Percentiles rank a stretch among this genome's conserved stretches.
Conservation (phyloP, 2,797 vertebrate genomes). For the Thaleichthys pacificus region DNA sequence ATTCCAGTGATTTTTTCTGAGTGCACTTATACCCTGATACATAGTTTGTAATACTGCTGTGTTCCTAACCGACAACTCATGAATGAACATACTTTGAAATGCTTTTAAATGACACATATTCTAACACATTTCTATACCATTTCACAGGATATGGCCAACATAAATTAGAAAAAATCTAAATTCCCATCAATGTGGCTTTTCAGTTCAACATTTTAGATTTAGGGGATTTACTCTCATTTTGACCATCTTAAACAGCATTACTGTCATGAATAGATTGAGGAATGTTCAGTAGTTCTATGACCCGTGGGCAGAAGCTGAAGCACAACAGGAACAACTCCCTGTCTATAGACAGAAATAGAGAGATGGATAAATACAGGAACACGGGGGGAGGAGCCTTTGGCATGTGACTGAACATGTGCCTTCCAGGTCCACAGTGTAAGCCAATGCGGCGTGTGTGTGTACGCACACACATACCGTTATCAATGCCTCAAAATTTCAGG, state of each 20-base stretch:
- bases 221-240: neutral
- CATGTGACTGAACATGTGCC: neutral
- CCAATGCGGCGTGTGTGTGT: neutral
- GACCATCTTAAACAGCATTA: neutral
- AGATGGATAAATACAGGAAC: neutral
- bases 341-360: constrained; percentile 5
- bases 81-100: no score
- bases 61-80: no score
- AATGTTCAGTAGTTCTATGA: neutral
- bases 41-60: no score
- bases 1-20: neutral
- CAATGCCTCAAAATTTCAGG: neutral
- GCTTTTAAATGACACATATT: no score
- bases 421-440: neutral
- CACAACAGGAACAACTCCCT: neutral
- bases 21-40: no score
- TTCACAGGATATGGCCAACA: no score
- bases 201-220: no score
- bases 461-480: neutral
- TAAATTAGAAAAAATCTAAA: no score
- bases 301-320: no score
- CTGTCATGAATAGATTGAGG: neutral
- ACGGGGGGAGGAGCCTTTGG: neutral
- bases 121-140: no score
- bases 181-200: no score